Conservation (phyloP, 2,113 vertebrate genomes). For the Amblyornis subalaris region DNA sequence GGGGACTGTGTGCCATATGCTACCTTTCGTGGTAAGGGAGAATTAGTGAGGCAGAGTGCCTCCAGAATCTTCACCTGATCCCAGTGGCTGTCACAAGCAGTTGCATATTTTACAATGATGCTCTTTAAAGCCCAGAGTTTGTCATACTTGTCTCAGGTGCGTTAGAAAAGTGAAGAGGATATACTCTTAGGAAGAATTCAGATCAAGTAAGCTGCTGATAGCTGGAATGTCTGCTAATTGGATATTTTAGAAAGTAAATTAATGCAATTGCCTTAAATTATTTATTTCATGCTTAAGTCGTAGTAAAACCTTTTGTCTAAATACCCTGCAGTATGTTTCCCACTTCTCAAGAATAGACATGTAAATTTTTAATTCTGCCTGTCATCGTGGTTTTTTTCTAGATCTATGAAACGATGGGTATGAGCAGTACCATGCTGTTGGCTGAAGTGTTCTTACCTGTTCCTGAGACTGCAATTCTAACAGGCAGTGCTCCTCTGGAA, state of each 20-base stretch:
- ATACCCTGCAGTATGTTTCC: not conserved
- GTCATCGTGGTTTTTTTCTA: slow-evolving; percentile 8
- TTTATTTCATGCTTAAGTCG: not conserved
- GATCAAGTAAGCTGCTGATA: not conserved
- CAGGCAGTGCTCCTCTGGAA: slow-evolving; percentile 78
- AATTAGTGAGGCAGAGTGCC: not conserved
- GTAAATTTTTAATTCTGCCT: not conserved
- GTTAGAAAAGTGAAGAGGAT: not conserved
- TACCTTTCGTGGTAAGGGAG: not conserved
- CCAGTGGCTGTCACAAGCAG: not conserved
- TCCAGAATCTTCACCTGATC: not conserved
- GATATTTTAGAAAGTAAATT: not conserved
- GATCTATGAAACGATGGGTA: slow-evolving; percentile 85
- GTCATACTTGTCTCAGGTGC: not conserved
- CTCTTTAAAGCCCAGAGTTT: not conserved
- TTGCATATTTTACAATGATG: not conserved
- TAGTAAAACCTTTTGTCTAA: not conserved
- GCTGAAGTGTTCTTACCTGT: slow-evolving; percentile 89
- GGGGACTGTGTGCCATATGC: not conserved
- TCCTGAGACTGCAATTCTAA: slow-evolving; percentile 83
- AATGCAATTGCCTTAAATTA: not conserved
- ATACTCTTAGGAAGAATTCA: not conserved
- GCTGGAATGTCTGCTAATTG: not conserved
- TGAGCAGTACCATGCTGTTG: slow-evolving; percentile 70
- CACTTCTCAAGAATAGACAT: not conserved